phyloP scores from a whole-genome alignment of 2,888 invertebrate genomes.

The Fissipunctia ypsillon region DNA sequence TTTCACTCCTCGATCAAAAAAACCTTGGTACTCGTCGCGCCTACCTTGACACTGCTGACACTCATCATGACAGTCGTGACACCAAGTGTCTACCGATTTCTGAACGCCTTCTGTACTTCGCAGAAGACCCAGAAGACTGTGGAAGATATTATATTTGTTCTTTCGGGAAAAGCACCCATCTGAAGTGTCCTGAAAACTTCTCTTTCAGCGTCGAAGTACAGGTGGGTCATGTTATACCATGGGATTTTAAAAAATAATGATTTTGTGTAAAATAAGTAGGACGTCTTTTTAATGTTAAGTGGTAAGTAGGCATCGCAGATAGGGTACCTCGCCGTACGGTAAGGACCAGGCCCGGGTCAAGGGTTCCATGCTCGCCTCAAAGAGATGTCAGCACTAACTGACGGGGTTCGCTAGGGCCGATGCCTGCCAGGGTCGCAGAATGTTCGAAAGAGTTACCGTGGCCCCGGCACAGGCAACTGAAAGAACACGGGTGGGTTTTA shows the following conservation, averaged over 20 bases:
- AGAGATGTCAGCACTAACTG: too few species aligned
- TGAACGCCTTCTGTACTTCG: not conserved
- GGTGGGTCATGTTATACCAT: constrained; percentile 19
- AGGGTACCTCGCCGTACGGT: too few species aligned
- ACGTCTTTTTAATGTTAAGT: too few species aligned
- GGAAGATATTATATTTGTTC: constrained; percentile 42
- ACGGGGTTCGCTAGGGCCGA: too few species aligned
- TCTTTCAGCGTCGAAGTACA: constrained; percentile 17
- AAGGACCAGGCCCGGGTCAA: too few species aligned
- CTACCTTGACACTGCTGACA: accelerated
- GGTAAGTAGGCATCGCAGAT: too few species aligned
- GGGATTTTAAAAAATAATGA: not conserved
- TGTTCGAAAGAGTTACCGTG: too few species aligned
- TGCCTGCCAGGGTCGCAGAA: too few species aligned
- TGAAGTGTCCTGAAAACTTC: constrained; percentile 28
- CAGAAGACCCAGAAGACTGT: constrained; percentile 35
- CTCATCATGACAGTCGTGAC: not conserved
- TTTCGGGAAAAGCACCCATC: not conserved
- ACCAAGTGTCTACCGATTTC: not conserved
- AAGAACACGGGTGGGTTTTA: too few species aligned
- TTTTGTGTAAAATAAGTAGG: not conserved
- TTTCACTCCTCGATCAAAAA: accelerated
- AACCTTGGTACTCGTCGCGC: accelerated
- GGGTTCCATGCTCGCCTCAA: too few species aligned
- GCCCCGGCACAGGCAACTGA: too few species aligned